Conservation (phyloP, 2,888 invertebrate genomes). For the Folsomia manolachei region DNA sequence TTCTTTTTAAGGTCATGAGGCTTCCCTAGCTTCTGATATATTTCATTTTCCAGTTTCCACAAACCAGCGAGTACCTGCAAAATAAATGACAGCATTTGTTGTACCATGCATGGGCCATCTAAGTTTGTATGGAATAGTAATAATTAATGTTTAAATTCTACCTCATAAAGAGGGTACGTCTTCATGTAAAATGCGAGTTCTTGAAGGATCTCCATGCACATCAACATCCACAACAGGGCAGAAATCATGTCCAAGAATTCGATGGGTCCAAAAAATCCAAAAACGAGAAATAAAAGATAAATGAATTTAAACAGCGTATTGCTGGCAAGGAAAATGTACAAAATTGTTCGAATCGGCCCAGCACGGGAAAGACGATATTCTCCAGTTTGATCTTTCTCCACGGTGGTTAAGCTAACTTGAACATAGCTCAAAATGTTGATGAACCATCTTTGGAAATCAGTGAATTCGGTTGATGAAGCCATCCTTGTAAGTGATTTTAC, state of each 20-base stretch:
- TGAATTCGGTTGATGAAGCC: constrained; percentile 4
- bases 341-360: constrained; percentile 11
- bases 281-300: constrained; percentile 21
- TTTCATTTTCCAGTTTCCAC: constrained; percentile 23
- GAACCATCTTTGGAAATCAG: constrained; percentile 19
- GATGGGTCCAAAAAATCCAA: constrained; percentile 16
- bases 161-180: constrained; percentile 22
- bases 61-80: constrained; percentile 8
- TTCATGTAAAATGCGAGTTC: constrained; percentile 13
- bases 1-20: constrained; percentile 6
- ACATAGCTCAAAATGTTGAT: constrained; percentile 20
- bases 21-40: constrained; percentile 17
- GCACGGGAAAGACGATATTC: background rate
- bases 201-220: constrained; percentile 25
- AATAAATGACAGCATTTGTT: background rate
- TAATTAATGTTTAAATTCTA: background rate
- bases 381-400: background rate
- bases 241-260: constrained; percentile 27
- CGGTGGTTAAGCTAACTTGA: constrained; percentile 6
- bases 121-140: background rate
- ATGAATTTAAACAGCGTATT: constrained; percentile 17
- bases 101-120: background rate
- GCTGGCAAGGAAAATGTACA: constrained; percentile 14
- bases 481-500: too few relatives aligned
- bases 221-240: constrained; percentile 21